phyloP scores from a whole-genome alignment of 2,113 vertebrate genomes.

The Pagrus major region DNA sequence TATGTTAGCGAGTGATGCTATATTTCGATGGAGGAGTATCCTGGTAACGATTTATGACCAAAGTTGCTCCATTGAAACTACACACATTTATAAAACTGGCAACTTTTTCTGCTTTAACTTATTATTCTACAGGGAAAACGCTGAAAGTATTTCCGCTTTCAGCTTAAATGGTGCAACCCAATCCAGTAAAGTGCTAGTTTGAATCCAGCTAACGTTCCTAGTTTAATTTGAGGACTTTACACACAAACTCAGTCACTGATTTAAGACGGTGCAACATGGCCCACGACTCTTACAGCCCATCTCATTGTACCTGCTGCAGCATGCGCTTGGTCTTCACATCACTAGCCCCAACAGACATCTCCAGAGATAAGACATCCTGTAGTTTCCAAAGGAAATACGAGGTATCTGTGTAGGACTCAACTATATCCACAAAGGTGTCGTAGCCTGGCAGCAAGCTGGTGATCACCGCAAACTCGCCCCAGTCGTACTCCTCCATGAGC shows the following conservation, averaged over 20 bases:
- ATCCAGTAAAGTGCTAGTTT: not conserved
- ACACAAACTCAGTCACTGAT: not conserved
- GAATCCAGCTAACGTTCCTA: not conserved
- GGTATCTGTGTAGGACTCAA: conserved; percentile 92
- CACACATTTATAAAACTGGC: no score
- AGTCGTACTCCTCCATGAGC: conserved; percentile 97
- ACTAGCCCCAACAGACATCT: conserved; percentile 91
- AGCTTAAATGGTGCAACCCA: not conserved
- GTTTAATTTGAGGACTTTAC: not conserved
- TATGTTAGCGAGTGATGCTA: no score
- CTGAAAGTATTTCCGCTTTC: no score
- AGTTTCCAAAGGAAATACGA: conserved; percentile 94
- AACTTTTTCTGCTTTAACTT: no score
- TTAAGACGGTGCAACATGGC: not conserved
- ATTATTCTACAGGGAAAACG: no score
- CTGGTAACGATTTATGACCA: no score
- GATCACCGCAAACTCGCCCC: conserved; percentile 94
- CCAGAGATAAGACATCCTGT: conserved; percentile 92
- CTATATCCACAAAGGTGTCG: conserved; percentile 91
- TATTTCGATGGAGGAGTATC: no score
- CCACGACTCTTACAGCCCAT: not conserved
- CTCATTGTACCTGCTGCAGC: conserved; percentile 88
- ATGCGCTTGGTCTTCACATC: conserved; percentile 86
- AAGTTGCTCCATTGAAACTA: no score
- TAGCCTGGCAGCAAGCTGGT: conserved; percentile 96